Evolutionary conservation across 2,113 vertebrate genomes (phyloP).

Genomic region (human (Homo sapiens)): GRCh38 chrX:37716001-37716500

Average conservation of each 20-base stretch:
- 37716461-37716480: background rate
- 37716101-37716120: background rate
- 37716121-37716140: background rate
- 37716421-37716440: background rate
- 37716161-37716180: constrained; percentile 29
- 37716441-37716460: constrained; percentile 5
- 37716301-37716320: background rate
- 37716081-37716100: background rate
- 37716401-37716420: background rate
- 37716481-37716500: background rate
- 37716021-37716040: background rate
- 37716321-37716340: background rate
- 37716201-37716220: background rate
- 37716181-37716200: background rate
- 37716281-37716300: constrained; percentile 8
- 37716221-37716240: background rate
- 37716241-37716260: background rate
- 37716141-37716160: background rate
- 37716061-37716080: background rate
- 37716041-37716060: background rate
- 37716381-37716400: background rate
- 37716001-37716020: background rate
- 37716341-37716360: background rate
- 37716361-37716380: constrained; percentile 19
- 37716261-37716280: constrained; percentile 22